Evolutionary conservation across 35 echinoderm and acorn worm species (phyloP), one percentile per base, ranked within the genome.

Genomic region (Heliocidaris tuberculata): DNA sequence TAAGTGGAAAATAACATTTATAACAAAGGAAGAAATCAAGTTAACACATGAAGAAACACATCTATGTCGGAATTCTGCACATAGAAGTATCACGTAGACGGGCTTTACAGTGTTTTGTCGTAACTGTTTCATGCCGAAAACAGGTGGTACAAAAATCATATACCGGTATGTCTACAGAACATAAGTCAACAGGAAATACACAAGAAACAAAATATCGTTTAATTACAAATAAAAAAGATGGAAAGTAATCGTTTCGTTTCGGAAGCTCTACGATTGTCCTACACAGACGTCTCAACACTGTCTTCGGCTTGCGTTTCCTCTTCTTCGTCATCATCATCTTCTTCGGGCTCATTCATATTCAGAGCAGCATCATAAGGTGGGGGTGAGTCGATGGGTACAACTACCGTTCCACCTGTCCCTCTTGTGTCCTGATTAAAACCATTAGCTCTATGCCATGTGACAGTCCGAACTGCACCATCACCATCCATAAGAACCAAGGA

Each of bases 351-450:
- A 6, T 94, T 42, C 95, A 96, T 96, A 60, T 96, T 93, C 7
- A 96, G 59, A 24, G 95, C 95, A 35, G 94, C 93, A 61, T 96
- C 95, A 48, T 96, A 96, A 21, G 95, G 93, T 31, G 95, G 95
- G 4, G 95, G 95, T 15, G 95, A 94, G 9, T 88, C 93, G 60
- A 88, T 91, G 8, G 95, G 95, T 32, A 88, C 86, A 60, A 95
- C 86, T 13, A 88, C 85, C 42, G 54, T 60, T 30, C 85, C 85
- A 19, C 30, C 78, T 30, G 89, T 27, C 31, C 61, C 71, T 21
- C 27, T 27, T 32, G 29, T 32, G 48, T 48, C 17, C 48, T 96
- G 85, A 85, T 65, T 85, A 21, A 85, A 86, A n/a, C 86, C 94
- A 88, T 95, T 93, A 16, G 91, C 85, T 88, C 86, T 85, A 30